Conservation (phyloP, 2,888 invertebrate genomes). For the Eupithecia subfuscata region DNA sequence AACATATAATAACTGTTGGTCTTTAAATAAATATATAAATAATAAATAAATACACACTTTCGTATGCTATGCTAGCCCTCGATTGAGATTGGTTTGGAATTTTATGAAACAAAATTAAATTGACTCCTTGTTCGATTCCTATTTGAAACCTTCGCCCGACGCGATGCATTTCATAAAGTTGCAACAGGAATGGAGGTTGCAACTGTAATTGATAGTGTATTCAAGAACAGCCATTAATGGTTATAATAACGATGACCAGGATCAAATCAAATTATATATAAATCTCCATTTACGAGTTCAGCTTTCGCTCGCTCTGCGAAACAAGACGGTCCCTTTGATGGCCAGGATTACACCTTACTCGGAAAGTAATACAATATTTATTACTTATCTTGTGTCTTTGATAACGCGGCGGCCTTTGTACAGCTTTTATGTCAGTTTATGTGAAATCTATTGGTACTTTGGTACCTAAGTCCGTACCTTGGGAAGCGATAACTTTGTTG, state of each 20-base stretch:
- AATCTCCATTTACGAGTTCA: constrained; percentile 32
- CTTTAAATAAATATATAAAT: no score
- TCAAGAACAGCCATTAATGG: no score
- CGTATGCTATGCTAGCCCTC: background rate
- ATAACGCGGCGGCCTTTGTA: constrained; percentile 40
- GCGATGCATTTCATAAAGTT: background rate
- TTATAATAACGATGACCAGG: constrained; percentile 1
- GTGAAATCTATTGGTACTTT: constrained; percentile 15
- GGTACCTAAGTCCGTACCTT: background rate
- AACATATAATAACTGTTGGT: no score
- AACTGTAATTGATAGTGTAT: no score
- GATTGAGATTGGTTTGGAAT: background rate
- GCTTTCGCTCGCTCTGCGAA: constrained; percentile 44
- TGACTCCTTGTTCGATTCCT: background rate
- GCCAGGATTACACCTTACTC: constrained; percentile 41
- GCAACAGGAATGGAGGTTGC: background rate
- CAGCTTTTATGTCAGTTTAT: constrained; percentile 18
- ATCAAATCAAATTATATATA: constrained; percentile 14
- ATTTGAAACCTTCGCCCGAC: background rate
- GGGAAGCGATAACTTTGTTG: background rate
- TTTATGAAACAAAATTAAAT: background rate
- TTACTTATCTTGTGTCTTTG: constrained; percentile 40
- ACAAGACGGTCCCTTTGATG: constrained; percentile 46
- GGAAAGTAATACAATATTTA: constrained; percentile 43
- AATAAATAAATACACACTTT: background rate